Conservation (phyloP, 2,797 vertebrate species). For the Holocentrus rufus region DNA sequence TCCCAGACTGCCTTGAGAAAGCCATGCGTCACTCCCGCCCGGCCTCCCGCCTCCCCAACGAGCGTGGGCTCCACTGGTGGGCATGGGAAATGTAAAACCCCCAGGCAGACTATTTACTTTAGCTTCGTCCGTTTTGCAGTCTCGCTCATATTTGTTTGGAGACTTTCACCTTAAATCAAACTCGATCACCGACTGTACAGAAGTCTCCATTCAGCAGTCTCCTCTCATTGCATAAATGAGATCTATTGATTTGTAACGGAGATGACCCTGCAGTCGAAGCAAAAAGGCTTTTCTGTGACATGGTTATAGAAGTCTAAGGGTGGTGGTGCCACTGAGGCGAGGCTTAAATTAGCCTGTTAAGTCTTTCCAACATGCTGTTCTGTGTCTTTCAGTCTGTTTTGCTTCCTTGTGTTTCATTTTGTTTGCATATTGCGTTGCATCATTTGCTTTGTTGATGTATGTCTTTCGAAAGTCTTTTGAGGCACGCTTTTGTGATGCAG, state of each 20-base stretch:
- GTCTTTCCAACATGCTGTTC: too few species aligned
- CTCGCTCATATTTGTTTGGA: slow-evolving; percentile 19
- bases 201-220: neutral
- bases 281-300: neutral
- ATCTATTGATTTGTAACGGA: neutral
- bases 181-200: neutral
- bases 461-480: too few species aligned
- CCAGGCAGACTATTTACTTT: slow-evolving; percentile 33
- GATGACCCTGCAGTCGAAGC: neutral
- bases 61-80: slow-evolving; percentile 37
- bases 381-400: too few species aligned
- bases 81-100: slow-evolving; percentile 73
- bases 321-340: too few species aligned
- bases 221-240: neutral
- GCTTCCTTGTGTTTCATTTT: too few species aligned
- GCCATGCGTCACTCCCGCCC: slow-evolving; percentile 65
- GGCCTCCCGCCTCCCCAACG: slow-evolving; percentile 64
- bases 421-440: too few species aligned
- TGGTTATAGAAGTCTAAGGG: neutral
- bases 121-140: slow-evolving; percentile 6
- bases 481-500: too few species aligned
- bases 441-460: too few species aligned
- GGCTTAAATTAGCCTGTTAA: too few species aligned
- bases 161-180: neutral
- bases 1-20: slow-evolving; percentile 72